Evolutionary conservation across 2,888 invertebrate species (phyloP).

Genomic region (Barypeithes pellucidus): DNA sequence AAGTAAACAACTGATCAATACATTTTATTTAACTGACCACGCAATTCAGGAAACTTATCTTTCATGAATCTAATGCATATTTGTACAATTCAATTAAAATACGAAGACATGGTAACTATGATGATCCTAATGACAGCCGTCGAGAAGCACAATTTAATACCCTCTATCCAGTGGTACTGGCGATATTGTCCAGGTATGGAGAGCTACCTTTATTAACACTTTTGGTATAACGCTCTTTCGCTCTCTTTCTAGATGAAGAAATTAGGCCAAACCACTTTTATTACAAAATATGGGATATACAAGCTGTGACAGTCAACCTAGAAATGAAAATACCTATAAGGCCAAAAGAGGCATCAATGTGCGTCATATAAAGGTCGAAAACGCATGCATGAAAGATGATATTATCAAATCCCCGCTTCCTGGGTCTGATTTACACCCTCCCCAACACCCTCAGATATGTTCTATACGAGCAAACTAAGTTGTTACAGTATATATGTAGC

Average conservation of each 20-base stretch:
- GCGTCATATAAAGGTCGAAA: conserved; percentile 17
- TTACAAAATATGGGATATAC: conserved; percentile 23
- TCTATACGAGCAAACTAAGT: conserved; percentile 12
- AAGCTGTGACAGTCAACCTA: conserved; percentile 20
- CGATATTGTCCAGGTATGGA: conserved; percentile 31
- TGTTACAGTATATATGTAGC: conserved; percentile 20
- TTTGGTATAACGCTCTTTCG: conserved; percentile 21
- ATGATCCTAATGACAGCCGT: conserved; percentile 17
- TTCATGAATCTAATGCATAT: conserved; percentile 21
- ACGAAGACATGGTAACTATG: conserved; percentile 25
- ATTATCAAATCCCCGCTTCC: background rate
- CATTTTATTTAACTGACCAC: conserved; percentile 24
- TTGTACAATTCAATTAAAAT: conserved; percentile 6
- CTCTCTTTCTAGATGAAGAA: conserved; percentile 8
- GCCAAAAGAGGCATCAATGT: conserved; percentile 19
- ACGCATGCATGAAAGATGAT: conserved; percentile 20
- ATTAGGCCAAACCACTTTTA: conserved; percentile 22
- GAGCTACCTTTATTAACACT: conserved; percentile 12
- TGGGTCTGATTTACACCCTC: background rate
- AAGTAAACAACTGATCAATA: conserved; percentile 15
- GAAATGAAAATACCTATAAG: conserved; percentile 9
- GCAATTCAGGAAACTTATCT: conserved; percentile 24
- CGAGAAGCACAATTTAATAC: conserved; percentile 23
- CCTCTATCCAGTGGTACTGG: conserved; percentile 28
- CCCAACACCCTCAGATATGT: conserved; percentile 23